Percentiles rank a stretch among this genome's conserved stretches.
phyloP scores from a whole-genome alignment of 1,140 invertebrate species.

The Holcopasites calliopsidis region DNA sequence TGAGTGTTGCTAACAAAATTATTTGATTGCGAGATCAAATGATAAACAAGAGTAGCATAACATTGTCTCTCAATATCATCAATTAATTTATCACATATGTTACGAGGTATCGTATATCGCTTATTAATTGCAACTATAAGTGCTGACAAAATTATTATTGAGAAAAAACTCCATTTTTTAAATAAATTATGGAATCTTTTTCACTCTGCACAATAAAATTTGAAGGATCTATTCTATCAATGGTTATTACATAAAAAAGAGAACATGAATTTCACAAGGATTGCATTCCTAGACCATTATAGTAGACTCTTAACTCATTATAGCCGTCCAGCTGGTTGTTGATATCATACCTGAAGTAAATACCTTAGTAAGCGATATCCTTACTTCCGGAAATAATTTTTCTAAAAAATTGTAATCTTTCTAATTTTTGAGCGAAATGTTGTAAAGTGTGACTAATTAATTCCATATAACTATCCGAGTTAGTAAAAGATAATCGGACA shows the following conservation, averaged over 20 bases:
- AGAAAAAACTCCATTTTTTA: no score
- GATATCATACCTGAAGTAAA: background rate
- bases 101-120: background rate
- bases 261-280: background rate
- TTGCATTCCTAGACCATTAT: background rate
- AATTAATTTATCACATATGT: background rate
- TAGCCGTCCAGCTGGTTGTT: background rate
- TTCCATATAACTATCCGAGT: background rate
- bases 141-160: no score
- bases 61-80: background rate
- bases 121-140: background rate
- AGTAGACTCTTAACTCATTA: conserved; percentile 1
- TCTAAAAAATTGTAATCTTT: no score
- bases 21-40: background rate
- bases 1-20: background rate
- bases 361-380: no score
- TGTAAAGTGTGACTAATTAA: no score
- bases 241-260: background rate
- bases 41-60: background rate
- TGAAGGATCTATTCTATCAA: no score
- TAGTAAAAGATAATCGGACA: background rate
- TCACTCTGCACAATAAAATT: background rate
- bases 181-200: no score
- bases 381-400: no score
- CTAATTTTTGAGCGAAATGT: no score